Evolutionary conservation across 1,140 invertebrate species (phyloP), one percentile per base, ranked within the genome.

Genomic region (Aethina tumida): DNA sequence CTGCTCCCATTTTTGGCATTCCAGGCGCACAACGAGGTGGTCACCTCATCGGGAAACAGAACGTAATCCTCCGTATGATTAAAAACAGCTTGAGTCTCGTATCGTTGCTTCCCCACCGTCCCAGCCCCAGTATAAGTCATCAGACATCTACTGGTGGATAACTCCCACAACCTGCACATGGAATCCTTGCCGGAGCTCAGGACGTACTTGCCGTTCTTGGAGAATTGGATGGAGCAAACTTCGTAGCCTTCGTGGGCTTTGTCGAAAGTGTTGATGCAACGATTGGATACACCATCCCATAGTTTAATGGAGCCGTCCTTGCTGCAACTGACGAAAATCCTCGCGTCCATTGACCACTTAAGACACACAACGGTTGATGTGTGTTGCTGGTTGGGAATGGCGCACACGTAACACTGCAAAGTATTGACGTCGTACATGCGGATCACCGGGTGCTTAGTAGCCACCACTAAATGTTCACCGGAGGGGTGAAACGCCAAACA

Each of bases 31-130:
- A 99, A 68, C 9, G 90, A 96, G 0, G 92, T 97, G 0, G 94
- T 98, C 2, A 91, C 93, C 64, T 98, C 95, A 64, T 99, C 96
- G 0, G 96, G 95, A 57, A 97, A 97, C 59, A 99, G 74, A 0
- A 98, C 92, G 64, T 90, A 98, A 64, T 98, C 95, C 67, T 99
- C 96, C 6, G 94, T 97, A 57, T 99, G 96, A 67, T 99, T 99
- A 60, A 99, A 97, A 6, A 92, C 81, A 4, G 93, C 93, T 57
- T 94, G 88, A 0, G 92, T 87, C 57, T 87, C 78, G 56, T 94
- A 88, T 46, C 92, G 84, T 68, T 95, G 90, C 63, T 89, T 90
- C 2, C 80, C 92, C 15, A 87, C 94, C 3, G 88, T 89, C 29
- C 91, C 93, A n/a, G 92, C 92, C 89, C 2, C 75, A 65, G 84